Conservation (phyloP, 2,113 vertebrate species). For the Platysternon megacephalum region DNA sequence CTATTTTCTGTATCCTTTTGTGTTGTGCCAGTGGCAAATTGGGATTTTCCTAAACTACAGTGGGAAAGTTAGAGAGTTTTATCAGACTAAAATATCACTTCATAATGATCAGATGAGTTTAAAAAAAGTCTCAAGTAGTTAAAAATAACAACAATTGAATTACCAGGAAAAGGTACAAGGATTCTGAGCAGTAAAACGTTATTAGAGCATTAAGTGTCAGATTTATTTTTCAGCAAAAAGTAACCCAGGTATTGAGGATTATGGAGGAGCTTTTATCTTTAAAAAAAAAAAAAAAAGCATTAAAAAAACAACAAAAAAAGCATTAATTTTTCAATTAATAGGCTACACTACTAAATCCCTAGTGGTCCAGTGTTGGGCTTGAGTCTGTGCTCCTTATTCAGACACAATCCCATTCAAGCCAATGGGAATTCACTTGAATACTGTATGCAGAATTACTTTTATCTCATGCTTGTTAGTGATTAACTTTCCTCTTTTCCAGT, state of each 20-base stretch:
- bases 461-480: neutral
- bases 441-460: neutral
- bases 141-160: neutral
- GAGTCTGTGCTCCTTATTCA: neutral
- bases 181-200: neutral
- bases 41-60: neutral
- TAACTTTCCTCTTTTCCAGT: neutral
- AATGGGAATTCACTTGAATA: neutral
- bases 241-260: neutral
- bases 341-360: neutral
- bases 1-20: neutral
- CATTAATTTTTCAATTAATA: neutral
- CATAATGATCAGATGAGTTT: neutral
- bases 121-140: neutral
- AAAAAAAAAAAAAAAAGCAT: too few relatives aligned
- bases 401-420: neutral
- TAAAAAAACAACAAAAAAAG: too few relatives aligned
- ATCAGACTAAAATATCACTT: neutral
- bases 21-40: neutral
- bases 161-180: neutral
- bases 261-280: neutral
- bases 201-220: neutral
- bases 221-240: slow-evolving; percentile 5
- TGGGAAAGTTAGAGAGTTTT: neutral
- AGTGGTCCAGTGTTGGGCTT: neutral